These are phyloP conservation scores for Grus americana DNA, from an alignment of 2,113 vertebrate species.

Conservation along the genomic window DNA sequence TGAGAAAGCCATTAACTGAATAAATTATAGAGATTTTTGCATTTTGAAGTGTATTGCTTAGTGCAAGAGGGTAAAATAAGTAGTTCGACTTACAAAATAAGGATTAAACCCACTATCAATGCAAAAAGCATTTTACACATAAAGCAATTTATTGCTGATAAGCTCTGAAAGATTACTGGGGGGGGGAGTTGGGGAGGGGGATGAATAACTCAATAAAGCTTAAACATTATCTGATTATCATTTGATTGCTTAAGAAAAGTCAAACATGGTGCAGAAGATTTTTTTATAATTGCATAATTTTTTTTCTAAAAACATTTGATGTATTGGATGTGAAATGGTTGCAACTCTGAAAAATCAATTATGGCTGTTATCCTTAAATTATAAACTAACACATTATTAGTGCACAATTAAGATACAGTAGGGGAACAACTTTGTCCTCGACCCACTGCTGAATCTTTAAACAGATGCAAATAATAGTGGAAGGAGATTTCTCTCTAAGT, in stretches of 20 bases:
- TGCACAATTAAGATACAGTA: neutral
- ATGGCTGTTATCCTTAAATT: neutral
- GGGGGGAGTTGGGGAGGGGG: neutral
- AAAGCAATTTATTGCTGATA: neutral
- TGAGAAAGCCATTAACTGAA: neutral
- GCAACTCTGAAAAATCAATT: neutral
- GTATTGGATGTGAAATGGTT: neutral
- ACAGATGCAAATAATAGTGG: neutral
- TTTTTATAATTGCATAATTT: neutral
- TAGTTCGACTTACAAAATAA: neutral
- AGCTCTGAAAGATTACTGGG: neutral
- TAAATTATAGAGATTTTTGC: neutral
- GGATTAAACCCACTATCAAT: neutral
- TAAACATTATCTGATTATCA: conserved; percentile 22
- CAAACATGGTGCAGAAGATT: neutral
- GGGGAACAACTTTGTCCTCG: neutral
- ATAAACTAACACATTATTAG: neutral
- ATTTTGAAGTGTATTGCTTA: neutral
- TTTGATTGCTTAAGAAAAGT: conserved; percentile 12
- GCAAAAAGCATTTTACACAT: neutral
- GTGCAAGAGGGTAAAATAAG: neutral
- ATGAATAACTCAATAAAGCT: conserved; percentile 1
- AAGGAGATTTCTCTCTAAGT: neutral
- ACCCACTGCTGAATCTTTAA: neutral
- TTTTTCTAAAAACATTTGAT: neutral